Percentiles rank a stretch among this genome's conserved stretches.
Conservation (phyloP, 2,797 vertebrate genomes). For the Furcifer pardalis region DNA sequence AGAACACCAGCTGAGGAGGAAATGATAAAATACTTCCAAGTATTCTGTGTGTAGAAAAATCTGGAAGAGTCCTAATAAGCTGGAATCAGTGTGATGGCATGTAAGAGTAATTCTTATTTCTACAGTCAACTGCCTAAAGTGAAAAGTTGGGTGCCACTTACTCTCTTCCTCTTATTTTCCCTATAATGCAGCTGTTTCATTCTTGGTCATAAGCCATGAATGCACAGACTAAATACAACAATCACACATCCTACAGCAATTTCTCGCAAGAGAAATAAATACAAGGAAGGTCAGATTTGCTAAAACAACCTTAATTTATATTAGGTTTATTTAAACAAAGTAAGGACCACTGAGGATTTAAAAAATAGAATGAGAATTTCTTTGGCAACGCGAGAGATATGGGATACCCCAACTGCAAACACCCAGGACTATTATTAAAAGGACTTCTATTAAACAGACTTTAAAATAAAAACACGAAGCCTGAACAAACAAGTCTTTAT, state of each 20-base stretch:
- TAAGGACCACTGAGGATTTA: conserved; percentile 55
- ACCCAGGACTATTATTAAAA: conserved; percentile 46
- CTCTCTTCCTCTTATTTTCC: conserved; percentile 29
- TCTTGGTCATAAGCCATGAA: conserved; percentile 46
- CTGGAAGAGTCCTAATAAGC: no score
- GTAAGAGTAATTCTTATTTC: no score
- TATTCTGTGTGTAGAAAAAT: no score
- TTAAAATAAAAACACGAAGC: conserved; percentile 33
- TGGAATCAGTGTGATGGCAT: no score
- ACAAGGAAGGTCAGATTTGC: conserved; percentile 24
- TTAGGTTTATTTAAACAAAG: conserved; percentile 59
- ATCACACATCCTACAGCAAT: conserved; percentile 39
- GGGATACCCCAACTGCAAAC: conserved; percentile 53
- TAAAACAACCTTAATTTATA: conserved; percentile 56
- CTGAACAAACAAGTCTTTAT: conserved; percentile 6
- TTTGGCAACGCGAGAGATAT: conserved; percentile 16
- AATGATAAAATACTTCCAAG: no score
- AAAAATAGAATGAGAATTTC: conserved; percentile 51
- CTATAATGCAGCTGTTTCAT: conserved; percentile 10
- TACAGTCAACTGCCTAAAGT: background rate
- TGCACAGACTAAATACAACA: conserved; percentile 57
- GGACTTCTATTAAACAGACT: conserved; percentile 49
- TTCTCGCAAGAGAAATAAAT: conserved; percentile 59
- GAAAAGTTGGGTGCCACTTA: background rate
- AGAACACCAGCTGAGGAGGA: no score